phyloP scores from a whole-genome alignment of 2,113 vertebrate genomes.

The Myotis lucifugus region DNA sequence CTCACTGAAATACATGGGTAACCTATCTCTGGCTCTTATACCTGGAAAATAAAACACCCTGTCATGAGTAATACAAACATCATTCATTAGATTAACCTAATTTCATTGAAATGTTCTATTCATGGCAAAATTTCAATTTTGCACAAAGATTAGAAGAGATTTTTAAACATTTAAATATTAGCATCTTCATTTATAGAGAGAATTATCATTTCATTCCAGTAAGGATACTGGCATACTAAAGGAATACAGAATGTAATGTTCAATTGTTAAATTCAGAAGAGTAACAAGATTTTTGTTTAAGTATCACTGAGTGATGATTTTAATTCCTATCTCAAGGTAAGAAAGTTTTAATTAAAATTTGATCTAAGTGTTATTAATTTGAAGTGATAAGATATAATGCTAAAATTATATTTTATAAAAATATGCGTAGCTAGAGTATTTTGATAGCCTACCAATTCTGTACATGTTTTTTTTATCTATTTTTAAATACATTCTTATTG shows the following conservation, averaged over 20 bases:
- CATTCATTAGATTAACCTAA: not conserved
- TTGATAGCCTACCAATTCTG: not conserved
- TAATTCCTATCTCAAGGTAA: not conserved
- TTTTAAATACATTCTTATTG: too few relatives aligned
- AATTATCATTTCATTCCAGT: not conserved
- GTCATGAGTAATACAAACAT: not conserved
- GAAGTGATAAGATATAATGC: not conserved
- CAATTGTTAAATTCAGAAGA: not conserved
- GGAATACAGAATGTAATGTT: not conserved
- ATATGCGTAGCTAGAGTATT: not conserved
- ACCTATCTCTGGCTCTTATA: not conserved
- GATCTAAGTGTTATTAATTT: not conserved
- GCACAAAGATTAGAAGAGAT: not conserved
- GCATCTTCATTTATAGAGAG: not conserved
- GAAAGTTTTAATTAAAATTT: not conserved
- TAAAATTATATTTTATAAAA: not conserved
- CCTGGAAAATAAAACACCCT: not conserved
- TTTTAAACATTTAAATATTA: not conserved
- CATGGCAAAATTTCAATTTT: not conserved
- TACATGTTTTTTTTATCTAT: not conserved
- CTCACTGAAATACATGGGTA: not conserved
- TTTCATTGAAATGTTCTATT: not conserved
- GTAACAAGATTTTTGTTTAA: not conserved
- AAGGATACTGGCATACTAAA: not conserved
- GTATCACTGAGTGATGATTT: not conserved